Conservation (phyloP, 2,797 vertebrate genomes). For the Sebastes trivittatus region DNA sequence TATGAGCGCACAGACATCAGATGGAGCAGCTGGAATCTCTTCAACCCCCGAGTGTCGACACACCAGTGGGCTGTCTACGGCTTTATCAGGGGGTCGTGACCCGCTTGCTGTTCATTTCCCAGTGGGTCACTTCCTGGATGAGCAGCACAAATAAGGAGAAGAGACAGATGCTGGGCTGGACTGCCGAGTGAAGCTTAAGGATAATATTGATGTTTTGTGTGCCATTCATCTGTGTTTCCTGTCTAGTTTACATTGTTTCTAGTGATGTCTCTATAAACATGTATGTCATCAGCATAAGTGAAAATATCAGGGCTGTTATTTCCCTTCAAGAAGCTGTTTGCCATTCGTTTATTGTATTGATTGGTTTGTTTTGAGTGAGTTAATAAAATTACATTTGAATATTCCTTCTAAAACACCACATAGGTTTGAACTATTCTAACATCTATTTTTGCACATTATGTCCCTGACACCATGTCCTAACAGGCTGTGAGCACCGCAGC, state of each 20-base stretch:
- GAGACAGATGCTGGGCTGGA: conserved; percentile 31
- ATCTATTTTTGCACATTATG: too few species aligned
- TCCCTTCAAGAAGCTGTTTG: not conserved
- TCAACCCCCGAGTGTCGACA: conserved; percentile 35
- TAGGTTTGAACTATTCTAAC: too few species aligned
- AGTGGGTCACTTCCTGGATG: conserved; percentile 54
- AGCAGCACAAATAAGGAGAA: conserved; percentile 41
- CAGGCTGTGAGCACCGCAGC: too few species aligned
- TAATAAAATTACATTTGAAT: not conserved
- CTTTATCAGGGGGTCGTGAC: conserved; percentile 32
- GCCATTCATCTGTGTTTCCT: not conserved
- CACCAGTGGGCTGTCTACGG: conserved; percentile 8
- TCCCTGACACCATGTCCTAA: too few species aligned
- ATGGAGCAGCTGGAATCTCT: conserved; percentile 55
- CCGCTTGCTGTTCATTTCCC: conserved; percentile 51
- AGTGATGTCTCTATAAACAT: not conserved
- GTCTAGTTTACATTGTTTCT: not conserved
- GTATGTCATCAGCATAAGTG: not conserved
- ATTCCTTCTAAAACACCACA: too few species aligned
- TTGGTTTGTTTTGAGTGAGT: not conserved
- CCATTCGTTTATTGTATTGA: not conserved
- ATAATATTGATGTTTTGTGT: conserved; percentile 5
- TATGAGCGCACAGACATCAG: not conserved
- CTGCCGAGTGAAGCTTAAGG: not conserved
- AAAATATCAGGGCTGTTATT: not conserved